Base-by-base conservation (phyloP, 2,888 invertebrate genomes). In the Aquatica leii region DNA sequence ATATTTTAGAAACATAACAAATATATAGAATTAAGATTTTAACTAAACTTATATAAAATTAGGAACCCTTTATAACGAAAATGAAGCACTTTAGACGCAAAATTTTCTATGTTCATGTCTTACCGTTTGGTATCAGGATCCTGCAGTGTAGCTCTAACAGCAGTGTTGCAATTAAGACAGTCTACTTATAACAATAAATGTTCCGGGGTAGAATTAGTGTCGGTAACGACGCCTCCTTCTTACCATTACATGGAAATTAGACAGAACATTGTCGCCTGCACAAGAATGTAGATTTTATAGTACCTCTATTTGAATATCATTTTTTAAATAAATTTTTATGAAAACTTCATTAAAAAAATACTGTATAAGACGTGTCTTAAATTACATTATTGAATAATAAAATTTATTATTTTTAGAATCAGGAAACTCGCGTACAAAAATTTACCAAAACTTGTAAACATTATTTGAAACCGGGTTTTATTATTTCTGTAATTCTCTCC, bases 171-270 rank as follows among this genome's bases (percentile, higher is more conserved):
- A 74, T 73, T 73, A 74, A 72, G 73, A 71, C 73, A 71, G 73
- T 70, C 74, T 65, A 63, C 73, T 75, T 73, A 71, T 71, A 73
- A 73, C 71, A 73, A 73, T 74, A 73, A 43, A 73, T 71, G 67
- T 69, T 62, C 66, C 66, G 65, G 71, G 69, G 67, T 66, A 70
- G 67, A 74, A 74, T 73, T 74, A 72, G 71, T 72, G 71, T 69
- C 67, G 67, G 71, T 73, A 73, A 73, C 71, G 71, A 70, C 69
- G 70, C 66, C 62, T 69, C 69, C 71, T 43, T 43, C 41, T 43
- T 43, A 17, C 71, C 53, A 63, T 75, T 75, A 75, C 71, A 73
- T 67, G 72, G 67, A 73, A 74, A 75, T 74, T 75, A 72, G 69
- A 71, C 69, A 69, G 67, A 69, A 69, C 67, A 71, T 71, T 71